Base-by-base conservation (phyloP, 2,888 invertebrate genomes). In the Chrysina gloriosa region DNA sequence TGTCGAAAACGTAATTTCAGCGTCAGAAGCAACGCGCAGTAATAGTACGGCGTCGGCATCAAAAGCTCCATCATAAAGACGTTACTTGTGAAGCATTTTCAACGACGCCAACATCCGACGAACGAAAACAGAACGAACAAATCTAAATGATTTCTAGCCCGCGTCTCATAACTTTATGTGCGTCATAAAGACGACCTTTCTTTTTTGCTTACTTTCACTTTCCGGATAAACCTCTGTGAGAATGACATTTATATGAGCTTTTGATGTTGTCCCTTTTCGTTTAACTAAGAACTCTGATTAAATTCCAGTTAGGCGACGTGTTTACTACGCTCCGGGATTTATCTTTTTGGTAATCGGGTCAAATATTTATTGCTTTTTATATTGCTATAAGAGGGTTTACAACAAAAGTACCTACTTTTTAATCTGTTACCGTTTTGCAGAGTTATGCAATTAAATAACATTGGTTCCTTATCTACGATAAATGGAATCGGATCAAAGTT, bases 71-170 rank as follows among this genome's bases (percentile, higher is more conserved):
- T 42, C 42, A 25, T 25, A 29, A 52, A 14, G 29, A 11, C 29
- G 19, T 29, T 16, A 16, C 7, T n/a, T 7, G 23, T 27, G 29
- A 14, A 23, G 39, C 16, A 27, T 39, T 9, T 25, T 7, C 42
- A 14, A 3, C 39, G 58, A 58, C 58, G 42, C 29, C 25, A 27
- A 58, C 58, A 42, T 42, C 39, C 27, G 58, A 58, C n/a, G n/a
- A n/a, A n/a, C n/a, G n/a, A 58, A 42, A 58, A 58, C 25, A 58
- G 14, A 19, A 29, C 16, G 52, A 6, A 27, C 19, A 25, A 25
- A n/a, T 50, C 25, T 27, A 50, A 27, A 50, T 27, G 48, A 11
- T 19, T 52, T 29, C 52, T 52, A 31, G 6, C 9, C 14, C 29
- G 42, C 31, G 11, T 29, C 16, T 52, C 16, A 29, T 29, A 6